Evolutionary conservation across 2,113 vertebrate genomes (phyloP), one percentile per base, ranked within the genome.

Genomic region (Pterocles orientalis): DNA sequence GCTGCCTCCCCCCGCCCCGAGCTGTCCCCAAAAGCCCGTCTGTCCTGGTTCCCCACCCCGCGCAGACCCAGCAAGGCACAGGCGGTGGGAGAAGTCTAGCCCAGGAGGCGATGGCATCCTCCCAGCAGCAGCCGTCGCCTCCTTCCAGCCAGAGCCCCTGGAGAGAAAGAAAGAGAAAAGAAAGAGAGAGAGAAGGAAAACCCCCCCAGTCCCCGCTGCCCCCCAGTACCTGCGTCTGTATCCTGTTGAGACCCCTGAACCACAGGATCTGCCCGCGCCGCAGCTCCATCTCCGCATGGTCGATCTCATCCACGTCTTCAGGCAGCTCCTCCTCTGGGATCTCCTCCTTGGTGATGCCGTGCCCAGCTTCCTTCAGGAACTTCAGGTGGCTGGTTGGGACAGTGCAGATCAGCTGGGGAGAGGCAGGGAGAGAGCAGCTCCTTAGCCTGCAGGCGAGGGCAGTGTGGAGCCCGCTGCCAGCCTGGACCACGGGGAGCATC

Each of bases 241-340:
- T 99, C 71, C 99, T 99, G 98, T 99, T 99, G 95, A 99, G 98
- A 31, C 99, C 99, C 94, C 99, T 97, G 98, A 99, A 99, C 99
- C 99, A 99, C 51, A 99, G 98, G 97, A 99, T 99, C 98, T 99
- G 99, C 79, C 99, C 99, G 8, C 99, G 97, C 73, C 99, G 96
- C 91, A 99, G 97, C 97, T 99, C 99, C 99, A 99, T 99, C 97
- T 99, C 99, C 0, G 98, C 99, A 0, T 99, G 99, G 97, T 99
- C 99, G 2, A 99, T 99, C 96, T 99, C 99, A 4, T 99, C 99
- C 10, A 98, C 94, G 2, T 98, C 99, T 96, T 99, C 99, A 0
- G 97, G 97, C 51, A 99, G 81, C 86, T 98, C 98, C 95, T 99
- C 99, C 85, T 99, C 98, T 8, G 97, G 97, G 72, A 99, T 99